Evolutionary conservation across 2,113 vertebrate genomes (phyloP), one percentile per base, ranked within the genome.

Genomic region (Chloroceryle aenea): DNA sequence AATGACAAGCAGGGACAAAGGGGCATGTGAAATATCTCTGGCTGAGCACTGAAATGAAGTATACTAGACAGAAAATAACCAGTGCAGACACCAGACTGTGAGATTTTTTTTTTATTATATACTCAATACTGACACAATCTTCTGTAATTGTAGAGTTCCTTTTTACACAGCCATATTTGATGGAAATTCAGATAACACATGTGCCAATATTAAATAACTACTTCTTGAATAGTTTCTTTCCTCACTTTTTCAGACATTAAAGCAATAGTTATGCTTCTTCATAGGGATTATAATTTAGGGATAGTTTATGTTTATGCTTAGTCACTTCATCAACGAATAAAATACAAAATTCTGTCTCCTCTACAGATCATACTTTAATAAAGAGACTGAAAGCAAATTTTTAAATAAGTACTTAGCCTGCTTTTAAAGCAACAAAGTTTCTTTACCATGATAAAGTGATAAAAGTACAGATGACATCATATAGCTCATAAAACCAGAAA

Each of bases 391-490:
- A 75, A 89, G 29, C 12, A 75, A 85, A 45, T 73, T 36, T 76
- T 93, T 93, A 88, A 84, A 59, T 61, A 81, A 73, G 26, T 30
- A 78, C 64, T 72, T 75, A 14, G 10, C n/a, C 86, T 94, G 48
- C 36, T 87, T 94, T 79, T 69, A 87, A 89, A 79, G 62, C 47
- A 52, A 1, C 40, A 30, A 50, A 32, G 40, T 23, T 94, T 90
- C 83, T 89, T 94, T 87, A 85, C 73, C 30, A 59, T 25, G 40
- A 90, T 52, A 62, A 82, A 85, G 59, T 34, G 42, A 86, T 86
- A 94, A 94, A 95, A 85, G 91, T 72, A 93, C 14, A 67, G 9
- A 69, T 83, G 64, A 94, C 61, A 77, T 88, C 75, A 93, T 84
- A 81, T 92, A 90, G 40, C 59, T 82, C 7, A 43, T 76, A 40